Evolutionary conservation across 2,113 vertebrate species (phyloP).

Genomic region (Pogonocichla stellata): DNA sequence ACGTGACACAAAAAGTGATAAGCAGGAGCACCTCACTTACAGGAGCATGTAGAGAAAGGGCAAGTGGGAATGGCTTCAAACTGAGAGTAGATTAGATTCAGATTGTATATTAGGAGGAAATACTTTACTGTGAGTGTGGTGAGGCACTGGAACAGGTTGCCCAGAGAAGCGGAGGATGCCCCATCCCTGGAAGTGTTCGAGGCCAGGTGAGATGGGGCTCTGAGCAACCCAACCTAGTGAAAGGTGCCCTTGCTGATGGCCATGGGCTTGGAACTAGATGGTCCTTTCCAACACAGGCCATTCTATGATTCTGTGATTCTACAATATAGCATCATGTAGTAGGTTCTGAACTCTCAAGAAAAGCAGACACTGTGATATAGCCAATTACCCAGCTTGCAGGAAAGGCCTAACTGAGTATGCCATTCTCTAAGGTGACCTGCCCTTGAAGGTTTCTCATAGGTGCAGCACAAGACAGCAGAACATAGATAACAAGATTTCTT

Average conservation of each 20-base stretch:
- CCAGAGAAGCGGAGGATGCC: neutral
- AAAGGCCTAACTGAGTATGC: neutral
- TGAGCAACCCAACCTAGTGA: neutral
- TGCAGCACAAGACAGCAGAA: neutral
- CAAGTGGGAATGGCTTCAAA: neutral
- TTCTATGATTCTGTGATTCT: neutral
- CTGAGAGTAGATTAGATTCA: neutral
- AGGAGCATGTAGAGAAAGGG: neutral
- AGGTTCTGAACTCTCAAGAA: neutral
- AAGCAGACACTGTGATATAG: neutral
- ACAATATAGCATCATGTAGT: fast-evolving
- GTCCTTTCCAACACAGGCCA: neutral
- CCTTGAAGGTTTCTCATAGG: neutral
- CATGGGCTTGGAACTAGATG: neutral
- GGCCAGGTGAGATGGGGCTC: neutral
- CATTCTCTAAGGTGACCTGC: neutral
- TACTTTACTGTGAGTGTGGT: neutral
- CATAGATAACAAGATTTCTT: neutral
- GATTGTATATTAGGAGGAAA: neutral
- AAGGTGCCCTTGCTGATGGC: neutral
- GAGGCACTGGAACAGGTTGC: neutral
- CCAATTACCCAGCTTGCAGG: neutral
- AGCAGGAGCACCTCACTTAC: neutral
- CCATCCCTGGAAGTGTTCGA: neutral
- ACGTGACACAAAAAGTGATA: neutral